These are phyloP conservation scores for Perca fluviatilis DNA, from an alignment of 2,113 vertebrate genomes.

Conservation along the genomic window DNA sequence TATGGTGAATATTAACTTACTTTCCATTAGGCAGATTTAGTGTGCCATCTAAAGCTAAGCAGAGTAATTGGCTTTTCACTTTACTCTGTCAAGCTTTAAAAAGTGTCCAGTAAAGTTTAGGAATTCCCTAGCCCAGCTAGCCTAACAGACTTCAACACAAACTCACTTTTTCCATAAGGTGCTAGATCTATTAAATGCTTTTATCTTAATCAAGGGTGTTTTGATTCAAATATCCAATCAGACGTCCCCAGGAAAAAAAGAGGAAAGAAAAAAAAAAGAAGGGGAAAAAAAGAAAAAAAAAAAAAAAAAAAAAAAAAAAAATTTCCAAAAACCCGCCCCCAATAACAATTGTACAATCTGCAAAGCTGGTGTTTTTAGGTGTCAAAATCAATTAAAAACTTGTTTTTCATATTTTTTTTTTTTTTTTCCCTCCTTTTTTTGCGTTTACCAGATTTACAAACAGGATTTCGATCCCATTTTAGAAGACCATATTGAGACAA, in stretches of 20 bases:
- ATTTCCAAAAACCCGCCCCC: too few relatives aligned
- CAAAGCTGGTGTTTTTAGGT: too few relatives aligned
- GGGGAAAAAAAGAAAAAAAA: too few relatives aligned
- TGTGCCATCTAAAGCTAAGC: neutral
- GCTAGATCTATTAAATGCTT: neutral
- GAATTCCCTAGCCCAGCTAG: neutral
- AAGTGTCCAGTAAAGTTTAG: neutral
- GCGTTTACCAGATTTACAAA: too few relatives aligned
- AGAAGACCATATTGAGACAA: slow-evolving; percentile 36
- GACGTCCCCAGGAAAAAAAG: too few relatives aligned
- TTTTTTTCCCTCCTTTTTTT: slow-evolving; percentile 59
- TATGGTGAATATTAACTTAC: too few relatives aligned
- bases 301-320: too few relatives aligned
- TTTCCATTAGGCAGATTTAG: neutral
- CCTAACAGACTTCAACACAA: neutral
- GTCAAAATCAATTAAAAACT: too few relatives aligned
- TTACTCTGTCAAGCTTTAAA: neutral
- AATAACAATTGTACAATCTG: too few relatives aligned
- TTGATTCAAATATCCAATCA: slow-evolving; percentile 12
- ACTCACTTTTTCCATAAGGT: neutral
- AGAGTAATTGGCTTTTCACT: neutral
- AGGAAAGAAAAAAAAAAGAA: too few relatives aligned
- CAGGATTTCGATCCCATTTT: slow-evolving; percentile 53
- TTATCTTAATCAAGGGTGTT: neutral
- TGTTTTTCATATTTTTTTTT: too few relatives aligned